Conservation (phyloP, 2,888 invertebrate genomes). For the Cosmia trapezina region DNA sequence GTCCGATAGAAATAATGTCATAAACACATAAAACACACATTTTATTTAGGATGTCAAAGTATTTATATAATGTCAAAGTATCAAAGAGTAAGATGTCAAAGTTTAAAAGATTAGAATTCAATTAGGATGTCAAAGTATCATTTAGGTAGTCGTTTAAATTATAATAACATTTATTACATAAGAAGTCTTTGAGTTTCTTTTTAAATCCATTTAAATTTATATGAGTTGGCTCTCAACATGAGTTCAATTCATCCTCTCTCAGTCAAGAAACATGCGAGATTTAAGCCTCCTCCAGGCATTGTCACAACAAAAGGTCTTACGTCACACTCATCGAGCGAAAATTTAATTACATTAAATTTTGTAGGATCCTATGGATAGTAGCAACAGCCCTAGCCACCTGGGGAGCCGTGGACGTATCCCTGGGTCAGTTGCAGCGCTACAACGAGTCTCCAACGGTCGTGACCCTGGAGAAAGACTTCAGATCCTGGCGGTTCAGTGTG, state of each 20-base stretch:
- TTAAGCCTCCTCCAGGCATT: not conserved
- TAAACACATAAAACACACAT: too few relatives aligned
- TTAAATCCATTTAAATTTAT: too few relatives aligned
- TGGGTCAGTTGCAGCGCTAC: conserved; percentile 90
- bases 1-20: too few relatives aligned
- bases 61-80: too few relatives aligned
- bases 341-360: not conserved
- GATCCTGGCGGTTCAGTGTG: conserved; percentile 91
- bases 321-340: not conserved
- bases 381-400: conserved; percentile 80
- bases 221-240: not conserved
- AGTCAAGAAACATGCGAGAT: not conserved
- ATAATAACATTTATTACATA: too few relatives aligned
- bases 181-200: too few relatives aligned
- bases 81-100: too few relatives aligned
- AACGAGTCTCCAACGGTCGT: conserved; percentile 91
- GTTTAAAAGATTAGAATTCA: too few relatives aligned
- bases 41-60: too few relatives aligned
- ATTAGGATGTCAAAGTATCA: too few relatives aligned
- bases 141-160: too few relatives aligned
- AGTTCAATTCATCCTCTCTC: not conserved
- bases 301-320: not conserved
- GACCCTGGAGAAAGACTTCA: conserved; percentile 91
- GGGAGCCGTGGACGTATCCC: conserved; percentile 84
- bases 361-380: conserved; percentile 81